Evolutionary conservation across 2,797 vertebrate genomes (phyloP).

Genomic region (Paramormyrops hopkinsi): DNA sequence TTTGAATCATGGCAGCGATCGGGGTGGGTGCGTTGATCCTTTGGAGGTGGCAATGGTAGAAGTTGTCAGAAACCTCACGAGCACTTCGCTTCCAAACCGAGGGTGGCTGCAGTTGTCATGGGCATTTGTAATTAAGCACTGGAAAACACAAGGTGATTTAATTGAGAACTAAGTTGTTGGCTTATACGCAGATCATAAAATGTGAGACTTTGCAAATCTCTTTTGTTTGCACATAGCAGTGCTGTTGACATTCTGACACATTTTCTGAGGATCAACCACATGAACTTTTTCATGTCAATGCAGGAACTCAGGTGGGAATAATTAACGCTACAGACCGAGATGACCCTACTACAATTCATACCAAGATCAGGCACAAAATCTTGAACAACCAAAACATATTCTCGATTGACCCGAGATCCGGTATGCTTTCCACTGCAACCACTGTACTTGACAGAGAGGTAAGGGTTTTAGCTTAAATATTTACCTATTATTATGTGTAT

Average conservation of each 20-base stretch:
- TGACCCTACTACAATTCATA: slow-evolving; percentile 57
- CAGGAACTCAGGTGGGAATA: slow-evolving; percentile 62
- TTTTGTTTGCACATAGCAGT: neutral
- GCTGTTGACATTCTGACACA: neutral
- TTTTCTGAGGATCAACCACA: neutral
- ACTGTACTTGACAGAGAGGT: slow-evolving; percentile 74
- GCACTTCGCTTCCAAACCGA: neutral
- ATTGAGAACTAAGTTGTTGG: neutral
- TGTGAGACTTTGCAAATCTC: neutral
- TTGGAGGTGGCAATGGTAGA: neutral
- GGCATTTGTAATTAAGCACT: neutral
- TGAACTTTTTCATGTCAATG: slow-evolving; percentile 20
- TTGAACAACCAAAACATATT: slow-evolving; percentile 51
- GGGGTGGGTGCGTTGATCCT: neutral
- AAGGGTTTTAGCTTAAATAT: slow-evolving; percentile 23
- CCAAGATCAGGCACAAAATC: slow-evolving; percentile 59
- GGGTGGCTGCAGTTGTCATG: neutral
- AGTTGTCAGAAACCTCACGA: neutral
- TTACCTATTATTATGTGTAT: neutral
- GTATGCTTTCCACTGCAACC: slow-evolving; percentile 53
- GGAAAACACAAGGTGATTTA: neutral
- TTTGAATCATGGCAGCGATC: neutral
- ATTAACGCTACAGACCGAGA: slow-evolving; percentile 69
- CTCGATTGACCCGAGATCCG: slow-evolving; percentile 53
- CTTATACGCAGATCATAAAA: neutral